Evolutionary conservation across 1,140 invertebrate genomes (phyloP), one percentile per base, ranked within the genome.

Genomic region (Aleiodes sp.): DNA sequence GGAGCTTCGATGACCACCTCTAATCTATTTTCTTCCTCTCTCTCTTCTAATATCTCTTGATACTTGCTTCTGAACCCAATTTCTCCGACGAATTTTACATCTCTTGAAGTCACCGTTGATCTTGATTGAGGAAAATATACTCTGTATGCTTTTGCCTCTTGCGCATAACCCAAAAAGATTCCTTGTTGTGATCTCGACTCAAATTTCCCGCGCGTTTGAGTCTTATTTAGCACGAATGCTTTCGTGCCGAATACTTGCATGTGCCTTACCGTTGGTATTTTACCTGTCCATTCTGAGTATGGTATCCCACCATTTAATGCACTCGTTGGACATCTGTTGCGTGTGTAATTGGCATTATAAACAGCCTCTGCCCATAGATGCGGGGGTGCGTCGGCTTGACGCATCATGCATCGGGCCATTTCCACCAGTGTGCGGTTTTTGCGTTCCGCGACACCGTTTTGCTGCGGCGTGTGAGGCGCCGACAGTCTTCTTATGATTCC

Each of bases 341-440:
- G 71, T 3, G 78, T 70, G 59, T 85, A 81, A 26, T 63, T 71
- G 0, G 82, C 80, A 7, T 73, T 79, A 7, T 61, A 43, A 1
- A 78, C 59, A 0, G 83, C 80, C 65, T 85, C 84, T 7, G 74
- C 80, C 82, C 83, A 86, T 33, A 78, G 76, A 3, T 2, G 0
- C 4, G 63, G 28, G 2, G 72, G 61, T 0, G 39, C 19, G 1
- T 28, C 60, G 0, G 74, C 10, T 19, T 68, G 62, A 14, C 63
- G 63, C 60, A 81, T 63, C 72, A 82, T 70, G 31, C 73, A 73
- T 37, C 74, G 56, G 2, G 79, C 74, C 65, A 65, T 70, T 26
- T 80, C 75, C 0, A 75, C 60, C 6, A 80, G 16, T 4, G 72
- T 75, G 3, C 78, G 63, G 68, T 78, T 76, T 28, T 65, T 73